Evolutionary conservation across 1,140 invertebrate species (phyloP).

Genomic region (Drosophila yakuba): DNA sequence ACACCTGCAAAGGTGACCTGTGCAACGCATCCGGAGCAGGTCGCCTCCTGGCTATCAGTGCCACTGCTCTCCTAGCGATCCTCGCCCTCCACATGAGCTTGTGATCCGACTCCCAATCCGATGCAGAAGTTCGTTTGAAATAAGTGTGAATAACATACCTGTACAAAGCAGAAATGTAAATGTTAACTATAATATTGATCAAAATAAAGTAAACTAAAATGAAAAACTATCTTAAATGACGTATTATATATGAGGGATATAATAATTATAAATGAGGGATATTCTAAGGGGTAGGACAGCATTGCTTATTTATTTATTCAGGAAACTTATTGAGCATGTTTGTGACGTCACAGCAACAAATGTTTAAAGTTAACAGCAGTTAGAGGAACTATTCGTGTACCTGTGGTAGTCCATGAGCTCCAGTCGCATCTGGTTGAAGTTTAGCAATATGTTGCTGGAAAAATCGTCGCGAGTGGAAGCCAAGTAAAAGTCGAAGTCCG

Average conservation of each 20-base stretch:
- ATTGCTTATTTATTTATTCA: too few relatives aligned
- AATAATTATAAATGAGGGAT: too few relatives aligned
- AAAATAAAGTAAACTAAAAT: slow-evolving; percentile 18
- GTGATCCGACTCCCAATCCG: slow-evolving; percentile 22
- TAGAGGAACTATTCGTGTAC: background rate
- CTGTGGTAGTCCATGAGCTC: slow-evolving; percentile 6
- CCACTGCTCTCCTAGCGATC: slow-evolving; percentile 81
- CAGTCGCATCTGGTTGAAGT: slow-evolving; percentile 2
- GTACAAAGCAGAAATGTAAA: slow-evolving; percentile 21
- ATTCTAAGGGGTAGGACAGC: too few relatives aligned
- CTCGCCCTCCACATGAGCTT: slow-evolving; percentile 63
- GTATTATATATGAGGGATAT: too few relatives aligned
- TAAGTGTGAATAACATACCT: slow-evolving; percentile 35
- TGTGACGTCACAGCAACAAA: too few relatives aligned
- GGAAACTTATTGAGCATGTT: too few relatives aligned
- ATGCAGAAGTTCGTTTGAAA: background rate
- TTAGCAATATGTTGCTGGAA: background rate
- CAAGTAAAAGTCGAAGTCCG: background rate
- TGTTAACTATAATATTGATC: slow-evolving; percentile 23
- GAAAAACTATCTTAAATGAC: background rate
- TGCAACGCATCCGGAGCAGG: slow-evolving; percentile 85
- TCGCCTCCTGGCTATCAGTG: slow-evolving; percentile 84
- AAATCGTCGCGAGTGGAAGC: background rate
- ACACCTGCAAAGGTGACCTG: slow-evolving; percentile 86
- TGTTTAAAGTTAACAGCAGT: too few relatives aligned